These are phyloP conservation scores for Mola mola DNA, from an alignment of 2,113 vertebrate genomes.

Conservation along the genomic window DNA sequence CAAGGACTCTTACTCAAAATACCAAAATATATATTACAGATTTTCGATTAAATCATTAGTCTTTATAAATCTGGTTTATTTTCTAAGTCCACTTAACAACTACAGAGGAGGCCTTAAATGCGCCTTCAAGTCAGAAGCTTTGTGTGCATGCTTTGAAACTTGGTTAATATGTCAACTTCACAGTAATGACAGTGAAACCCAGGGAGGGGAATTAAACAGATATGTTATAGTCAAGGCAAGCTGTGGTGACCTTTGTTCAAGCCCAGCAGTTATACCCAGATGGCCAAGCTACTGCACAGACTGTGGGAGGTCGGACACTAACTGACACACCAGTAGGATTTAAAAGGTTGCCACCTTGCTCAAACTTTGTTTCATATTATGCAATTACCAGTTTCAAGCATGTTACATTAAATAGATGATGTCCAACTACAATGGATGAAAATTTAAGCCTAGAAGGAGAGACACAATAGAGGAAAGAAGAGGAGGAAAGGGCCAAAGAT, in stretches of 20 bases:
- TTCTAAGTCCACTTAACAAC: not conserved
- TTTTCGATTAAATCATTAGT: no score
- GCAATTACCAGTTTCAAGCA: not conserved
- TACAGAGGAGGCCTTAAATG: not conserved
- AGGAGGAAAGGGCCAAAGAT: no score
- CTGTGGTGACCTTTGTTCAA: constrained; percentile 46
- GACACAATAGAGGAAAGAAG: no score
- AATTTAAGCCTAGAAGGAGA: no score
- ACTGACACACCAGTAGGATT: constrained; percentile 4
- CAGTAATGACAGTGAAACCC: constrained; percentile 15
- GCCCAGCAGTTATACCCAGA: constrained; percentile 49
- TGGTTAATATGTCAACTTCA: constrained; percentile 26
- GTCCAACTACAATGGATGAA: no score
- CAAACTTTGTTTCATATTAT: not conserved
- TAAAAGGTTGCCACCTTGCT: not conserved
- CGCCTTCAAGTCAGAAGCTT: constrained; percentile 34
- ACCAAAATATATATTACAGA: no score
- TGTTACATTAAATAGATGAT: no score
- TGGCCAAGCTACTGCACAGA: constrained; percentile 43
- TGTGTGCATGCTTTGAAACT: no score
- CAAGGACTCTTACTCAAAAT: no score
- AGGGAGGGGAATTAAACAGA: constrained; percentile 38
- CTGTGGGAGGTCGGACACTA: not conserved
- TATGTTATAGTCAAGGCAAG: constrained; percentile 44
- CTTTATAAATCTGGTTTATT: no score